These are phyloP conservation scores for Upupa epops DNA, from an alignment of 2,113 vertebrate genomes.

Conservation along the genomic window DNA sequence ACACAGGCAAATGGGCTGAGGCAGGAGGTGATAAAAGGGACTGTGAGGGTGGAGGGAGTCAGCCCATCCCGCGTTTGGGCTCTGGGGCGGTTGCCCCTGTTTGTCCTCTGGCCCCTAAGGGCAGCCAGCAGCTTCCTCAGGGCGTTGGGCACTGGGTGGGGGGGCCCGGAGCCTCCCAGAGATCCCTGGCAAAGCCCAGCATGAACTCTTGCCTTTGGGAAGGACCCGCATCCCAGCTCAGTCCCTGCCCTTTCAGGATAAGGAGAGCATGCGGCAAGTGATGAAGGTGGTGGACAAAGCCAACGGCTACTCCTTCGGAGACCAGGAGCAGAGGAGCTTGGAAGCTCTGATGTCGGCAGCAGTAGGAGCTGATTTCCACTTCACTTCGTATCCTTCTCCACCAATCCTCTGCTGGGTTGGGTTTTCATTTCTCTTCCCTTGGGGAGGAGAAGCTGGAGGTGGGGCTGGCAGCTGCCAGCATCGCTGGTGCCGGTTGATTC, in stretches of 20 bases:
- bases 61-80: accelerated
- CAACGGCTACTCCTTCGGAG: slow-evolving; percentile 92
- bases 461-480: neutral
- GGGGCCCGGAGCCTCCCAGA: neutral
- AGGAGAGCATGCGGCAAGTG: slow-evolving; percentile 88
- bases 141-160: neutral
- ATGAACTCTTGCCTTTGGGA: accelerated
- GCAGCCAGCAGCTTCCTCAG: accelerated
- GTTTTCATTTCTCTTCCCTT: neutral
- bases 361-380: slow-evolving; percentile 94
- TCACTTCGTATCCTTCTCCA: slow-evolving; percentile 90
- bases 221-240: neutral
- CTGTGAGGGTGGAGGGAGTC: neutral
- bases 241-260: slow-evolving; percentile 79
- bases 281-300: slow-evolving; percentile 93
- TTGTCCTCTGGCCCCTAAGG: neutral
- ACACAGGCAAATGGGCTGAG: neutral
- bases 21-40: slow-evolving; percentile 1
- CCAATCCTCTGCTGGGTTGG: accelerated
- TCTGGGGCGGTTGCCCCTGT: no score
- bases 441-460: neutral
- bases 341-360: slow-evolving; percentile 94
- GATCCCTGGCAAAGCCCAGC: accelerated
- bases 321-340: slow-evolving; percentile 87
- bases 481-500: neutral